Conservation (phyloP, 2,113 vertebrate species). For the Todiramphus chloris region DNA sequence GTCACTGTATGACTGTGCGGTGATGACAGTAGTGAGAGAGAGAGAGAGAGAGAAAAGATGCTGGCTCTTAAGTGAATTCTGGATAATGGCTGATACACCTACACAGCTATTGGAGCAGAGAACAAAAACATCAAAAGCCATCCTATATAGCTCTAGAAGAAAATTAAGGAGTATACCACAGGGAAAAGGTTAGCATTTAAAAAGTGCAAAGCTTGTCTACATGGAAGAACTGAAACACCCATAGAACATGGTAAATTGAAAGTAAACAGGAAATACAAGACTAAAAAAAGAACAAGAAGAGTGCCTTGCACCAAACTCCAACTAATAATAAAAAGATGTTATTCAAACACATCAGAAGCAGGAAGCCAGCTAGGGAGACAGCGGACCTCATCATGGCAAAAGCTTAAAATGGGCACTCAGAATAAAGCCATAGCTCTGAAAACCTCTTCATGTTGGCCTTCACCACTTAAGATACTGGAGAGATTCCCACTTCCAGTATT, state of each 20-base stretch:
- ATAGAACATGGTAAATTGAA: background rate
- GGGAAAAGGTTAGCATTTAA: background rate
- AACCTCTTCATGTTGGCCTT: background rate
- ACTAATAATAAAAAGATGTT: background rate
- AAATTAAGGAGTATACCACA: background rate
- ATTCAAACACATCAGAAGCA: background rate
- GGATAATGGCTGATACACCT: background rate
- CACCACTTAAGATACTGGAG: background rate
- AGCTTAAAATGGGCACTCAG: background rate
- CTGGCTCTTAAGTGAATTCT: background rate
- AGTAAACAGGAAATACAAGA: conserved; percentile 12
- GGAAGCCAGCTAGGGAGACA: background rate
- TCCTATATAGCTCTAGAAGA: background rate
- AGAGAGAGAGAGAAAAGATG: background rate
- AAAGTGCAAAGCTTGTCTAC: background rate
- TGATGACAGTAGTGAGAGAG: background rate
- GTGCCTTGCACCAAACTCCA: background rate
- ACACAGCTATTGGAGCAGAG: background rate
- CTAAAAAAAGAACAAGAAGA: background rate
- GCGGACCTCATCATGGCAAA: background rate
- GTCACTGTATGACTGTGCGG: background rate
- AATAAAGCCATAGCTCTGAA: background rate
- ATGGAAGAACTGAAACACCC: background rate
- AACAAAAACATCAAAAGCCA: background rate
- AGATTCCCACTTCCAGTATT: background rate